Conservation (phyloP, 2,888 invertebrate species). For the Torymus aiolomorphi region DNA sequence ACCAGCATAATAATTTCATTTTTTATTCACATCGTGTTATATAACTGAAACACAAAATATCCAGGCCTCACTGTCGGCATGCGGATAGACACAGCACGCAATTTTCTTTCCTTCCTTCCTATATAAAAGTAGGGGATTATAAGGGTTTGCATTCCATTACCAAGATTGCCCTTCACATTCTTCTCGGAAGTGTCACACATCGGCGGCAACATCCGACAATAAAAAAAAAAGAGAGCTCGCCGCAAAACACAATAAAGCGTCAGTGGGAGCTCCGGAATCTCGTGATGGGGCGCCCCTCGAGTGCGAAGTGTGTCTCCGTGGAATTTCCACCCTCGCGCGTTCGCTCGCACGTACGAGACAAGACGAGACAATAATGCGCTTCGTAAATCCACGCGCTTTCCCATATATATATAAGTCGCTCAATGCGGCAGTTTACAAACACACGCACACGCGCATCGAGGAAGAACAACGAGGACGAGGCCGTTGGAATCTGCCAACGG, state of each 20-base stretch:
- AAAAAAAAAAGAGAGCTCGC: slow-evolving; percentile 18
- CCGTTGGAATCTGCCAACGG: slow-evolving; percentile 17
- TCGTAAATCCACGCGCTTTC: background rate
- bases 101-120: no score
- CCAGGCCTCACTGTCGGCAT: no score
- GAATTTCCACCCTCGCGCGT: slow-evolving; percentile 33
- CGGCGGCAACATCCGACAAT: no score
- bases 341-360: background rate
- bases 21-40: no score
- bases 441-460: background rate
- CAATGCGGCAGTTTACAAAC: slow-evolving; percentile 22
- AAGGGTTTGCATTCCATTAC: background rate
- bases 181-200: slow-evolving; percentile 38
- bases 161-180: background rate
- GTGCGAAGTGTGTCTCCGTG: slow-evolving; percentile 44
- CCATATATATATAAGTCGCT: slow-evolving; percentile 13
- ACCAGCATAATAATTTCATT: no score
- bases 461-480: background rate
- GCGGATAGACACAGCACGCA: no score
- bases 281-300: background rate
- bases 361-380: background rate
- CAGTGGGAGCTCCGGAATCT: slow-evolving; percentile 1
- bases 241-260: slow-evolving; percentile 27
- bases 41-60: no score
- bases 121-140: no score